A percentile compares a stretch with the other conserved stretches of the same genome.
Evolutionary conservation across 2,888 invertebrate species (phyloP).

Genomic region (Acleris emargana): DNA sequence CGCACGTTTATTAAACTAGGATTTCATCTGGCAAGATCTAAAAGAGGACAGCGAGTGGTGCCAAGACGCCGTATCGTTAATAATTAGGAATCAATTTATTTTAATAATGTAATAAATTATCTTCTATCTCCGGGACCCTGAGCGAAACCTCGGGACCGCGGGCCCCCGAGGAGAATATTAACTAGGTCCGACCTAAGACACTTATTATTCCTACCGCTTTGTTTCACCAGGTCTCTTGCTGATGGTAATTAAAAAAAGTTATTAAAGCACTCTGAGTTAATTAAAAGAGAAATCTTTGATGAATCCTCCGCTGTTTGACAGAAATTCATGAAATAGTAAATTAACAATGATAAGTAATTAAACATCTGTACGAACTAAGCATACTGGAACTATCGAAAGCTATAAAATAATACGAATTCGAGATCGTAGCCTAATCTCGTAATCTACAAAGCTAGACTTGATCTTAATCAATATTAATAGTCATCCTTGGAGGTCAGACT

Average conservation of each 20-base stretch:
- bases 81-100: constrained; percentile 20
- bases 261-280: constrained; percentile 3
- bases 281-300: constrained; percentile 6
- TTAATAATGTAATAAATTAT: constrained; percentile 14
- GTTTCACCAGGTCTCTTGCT: constrained; percentile 10
- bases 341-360: no score
- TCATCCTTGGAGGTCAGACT: no score
- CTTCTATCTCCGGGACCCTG: constrained; percentile 9
- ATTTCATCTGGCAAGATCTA: no score
- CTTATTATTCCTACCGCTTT: constrained; percentile 23
- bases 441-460: no score
- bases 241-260: constrained; percentile 16
- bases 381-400: no score
- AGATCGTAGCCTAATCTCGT: no score
- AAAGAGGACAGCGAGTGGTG: no score
- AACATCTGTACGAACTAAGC: no score
- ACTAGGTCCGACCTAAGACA: constrained; percentile 14
- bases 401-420: no score
- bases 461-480: no score
- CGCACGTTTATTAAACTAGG: no score
- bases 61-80: neutral
- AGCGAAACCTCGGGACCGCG: constrained; percentile 1
- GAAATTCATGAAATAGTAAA: neutral
- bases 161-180: constrained; percentile 9
- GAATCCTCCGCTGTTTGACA: neutral